These are phyloP conservation scores for Anableps anableps DNA, from an alignment of 2,797 vertebrate species.

Conservation along the genomic window DNA sequence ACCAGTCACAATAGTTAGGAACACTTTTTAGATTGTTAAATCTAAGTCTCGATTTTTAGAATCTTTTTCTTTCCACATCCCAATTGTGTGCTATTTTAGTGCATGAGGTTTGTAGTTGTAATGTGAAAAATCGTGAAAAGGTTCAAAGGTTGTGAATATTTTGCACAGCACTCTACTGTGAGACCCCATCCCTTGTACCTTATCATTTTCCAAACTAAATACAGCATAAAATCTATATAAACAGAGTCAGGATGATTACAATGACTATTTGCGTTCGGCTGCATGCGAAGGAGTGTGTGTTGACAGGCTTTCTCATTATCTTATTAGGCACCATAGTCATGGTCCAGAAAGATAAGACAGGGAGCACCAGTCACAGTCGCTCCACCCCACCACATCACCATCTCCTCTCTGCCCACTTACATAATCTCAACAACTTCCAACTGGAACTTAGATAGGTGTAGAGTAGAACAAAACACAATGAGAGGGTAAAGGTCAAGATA, in stretches of 20 bases:
- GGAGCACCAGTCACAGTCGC: slow-evolving; percentile 36
- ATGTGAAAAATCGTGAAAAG: background rate
- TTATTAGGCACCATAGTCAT: slow-evolving; percentile 64
- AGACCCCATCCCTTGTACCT: slow-evolving; percentile 2
- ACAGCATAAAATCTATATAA: slow-evolving; percentile 37
- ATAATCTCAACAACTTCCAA: slow-evolving; percentile 54
- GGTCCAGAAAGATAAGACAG: slow-evolving; percentile 72
- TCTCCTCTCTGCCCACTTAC: slow-evolving; percentile 44
- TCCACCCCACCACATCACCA: slow-evolving; percentile 14
- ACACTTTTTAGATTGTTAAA: background rate
- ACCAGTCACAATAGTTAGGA: no score
- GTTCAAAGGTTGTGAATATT: background rate
- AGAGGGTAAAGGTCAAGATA: background rate
- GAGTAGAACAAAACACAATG: background rate
- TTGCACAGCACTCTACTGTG: background rate
- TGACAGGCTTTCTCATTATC: slow-evolving; percentile 71
- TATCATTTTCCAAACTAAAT: slow-evolving; percentile 27
- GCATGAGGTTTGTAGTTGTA: background rate
- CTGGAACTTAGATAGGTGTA: slow-evolving; percentile 15
- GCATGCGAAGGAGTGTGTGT: slow-evolving; percentile 33
- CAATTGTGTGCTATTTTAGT: background rate
- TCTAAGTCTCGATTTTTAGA: background rate
- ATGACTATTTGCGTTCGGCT: slow-evolving; percentile 38
- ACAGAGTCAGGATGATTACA: slow-evolving; percentile 38
- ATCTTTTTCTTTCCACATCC: background rate